Conservation (phyloP, 1,140 invertebrate species). For the Ceratina calcarata region DNA sequence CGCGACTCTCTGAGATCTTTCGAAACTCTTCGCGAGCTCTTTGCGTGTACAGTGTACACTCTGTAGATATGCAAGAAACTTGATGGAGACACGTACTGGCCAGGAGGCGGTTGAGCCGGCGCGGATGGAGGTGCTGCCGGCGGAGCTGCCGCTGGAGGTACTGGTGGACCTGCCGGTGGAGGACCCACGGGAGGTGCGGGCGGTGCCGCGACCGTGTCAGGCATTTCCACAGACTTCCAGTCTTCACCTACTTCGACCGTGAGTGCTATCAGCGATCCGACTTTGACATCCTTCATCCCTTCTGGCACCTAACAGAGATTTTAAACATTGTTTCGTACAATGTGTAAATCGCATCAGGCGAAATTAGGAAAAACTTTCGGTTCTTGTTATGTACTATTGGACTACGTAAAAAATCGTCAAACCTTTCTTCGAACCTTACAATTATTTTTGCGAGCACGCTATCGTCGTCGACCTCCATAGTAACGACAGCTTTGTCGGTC, state of each 20-base stretch:
- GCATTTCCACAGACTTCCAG: slow-evolving; percentile 81
- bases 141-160: slow-evolving; percentile 17
- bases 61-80: background rate
- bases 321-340: no score
- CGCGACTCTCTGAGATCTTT: background rate
- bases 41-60: background rate
- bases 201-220: slow-evolving; percentile 51
- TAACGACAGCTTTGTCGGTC: slow-evolving; percentile 99
- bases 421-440: slow-evolving; percentile 54
- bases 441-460: slow-evolving; percentile 96
- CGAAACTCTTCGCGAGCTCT: background rate
- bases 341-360: no score
- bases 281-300: slow-evolving; percentile 83
- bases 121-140: background rate
- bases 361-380: background rate
- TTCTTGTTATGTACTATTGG: background rate
- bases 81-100: slow-evolving; percentile 66
- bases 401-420: background rate
- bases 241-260: slow-evolving; percentile 86
- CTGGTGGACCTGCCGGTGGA: background rate
- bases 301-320: slow-evolving; percentile 77
- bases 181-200: slow-evolving; percentile 20
- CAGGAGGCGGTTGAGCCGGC: slow-evolving; percentile 61
- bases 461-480: slow-evolving; percentile 99
- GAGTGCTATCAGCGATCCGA: slow-evolving; percentile 85